Evolutionary conservation across 2,888 invertebrate genomes (phyloP), one percentile per base, ranked within the genome.

Genomic region (Elysia crispata): DNA sequence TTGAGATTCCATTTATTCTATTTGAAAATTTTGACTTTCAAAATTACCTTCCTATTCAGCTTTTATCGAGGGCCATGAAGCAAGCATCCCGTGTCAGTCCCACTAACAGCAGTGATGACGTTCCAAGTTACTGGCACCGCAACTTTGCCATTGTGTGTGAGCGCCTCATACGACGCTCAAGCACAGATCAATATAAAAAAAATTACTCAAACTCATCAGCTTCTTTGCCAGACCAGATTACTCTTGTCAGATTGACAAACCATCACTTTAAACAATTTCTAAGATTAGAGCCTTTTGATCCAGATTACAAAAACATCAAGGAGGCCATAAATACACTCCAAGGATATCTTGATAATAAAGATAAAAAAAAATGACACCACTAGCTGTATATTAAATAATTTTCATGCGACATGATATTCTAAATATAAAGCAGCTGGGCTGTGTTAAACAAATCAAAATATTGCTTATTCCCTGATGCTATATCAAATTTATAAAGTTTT

Each of bases 41-140:
- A 11, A 13, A 11, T 23, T 72, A 62, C 25, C 69, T 80, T 64
- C n/a, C 25, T 20, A 84, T 84, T 25, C 87, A 90, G 90, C 76
- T 91, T 20, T 91, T 90, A 82, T 85, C 86, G 66, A 76, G 84
- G 31, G 90, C 90, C 1, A 84, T 90, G 0, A 83, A 86, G 30
- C 70, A 81, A 1, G 80, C 41, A 41, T 41, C 41, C 41, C 41
- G 3, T 11, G 3, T 41, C 3, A 41, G 41, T 11, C 41, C 41
- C 3, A 41, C 41, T 11, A 41, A 41, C 41, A 41, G 41, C 41
- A 41, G 41, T 41, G 41, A 41, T 41, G 41, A 41, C 41, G 86
- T 89, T 30, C 91, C 91, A 1, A 79, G 74, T 20, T 89, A 89
- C 84, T 91, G 90, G 89, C 90, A 91, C 83, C 89, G 89, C 69